phyloP scores from a whole-genome alignment of 2,888 invertebrate species.

The Drosophila koepferae region DNA sequence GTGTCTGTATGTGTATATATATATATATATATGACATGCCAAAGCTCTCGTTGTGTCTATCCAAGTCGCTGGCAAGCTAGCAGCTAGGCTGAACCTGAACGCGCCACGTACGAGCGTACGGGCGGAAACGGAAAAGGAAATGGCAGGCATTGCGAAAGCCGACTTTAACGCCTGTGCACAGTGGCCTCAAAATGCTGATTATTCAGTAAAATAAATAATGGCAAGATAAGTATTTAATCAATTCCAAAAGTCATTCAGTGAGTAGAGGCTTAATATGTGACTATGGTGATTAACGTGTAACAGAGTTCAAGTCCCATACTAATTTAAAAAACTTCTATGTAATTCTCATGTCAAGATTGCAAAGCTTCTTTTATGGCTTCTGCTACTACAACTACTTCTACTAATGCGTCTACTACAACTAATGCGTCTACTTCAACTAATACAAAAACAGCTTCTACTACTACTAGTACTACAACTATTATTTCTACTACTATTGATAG shows the following conservation, averaged over 20 bases:
- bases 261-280: not conserved
- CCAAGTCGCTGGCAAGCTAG: constrained; percentile 54
- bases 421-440: too few species aligned
- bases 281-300: not conserved
- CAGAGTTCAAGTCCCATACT: not conserved
- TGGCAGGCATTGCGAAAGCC: constrained; percentile 47
- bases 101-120: constrained; percentile 50
- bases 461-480: too few species aligned
- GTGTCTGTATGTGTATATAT: constrained; percentile 18
- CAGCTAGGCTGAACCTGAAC: constrained; percentile 64
- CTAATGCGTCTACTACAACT: too few species aligned
- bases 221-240: not conserved
- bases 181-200: not conserved
- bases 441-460: too few species aligned
- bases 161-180: not conserved
- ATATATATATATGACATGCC: constrained; percentile 31
- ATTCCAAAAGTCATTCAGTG: not conserved
- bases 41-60: constrained; percentile 23
- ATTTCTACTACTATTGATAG: too few species aligned
- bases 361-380: too few species aligned
- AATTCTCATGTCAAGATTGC: not conserved
- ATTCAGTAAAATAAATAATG: not conserved
- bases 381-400: too few species aligned
- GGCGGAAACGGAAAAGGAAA: constrained; percentile 71
- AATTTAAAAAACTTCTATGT: not conserved